phyloP scores from a whole-genome alignment of 2,888 invertebrate species.

The Tenthredo mesomela region DNA sequence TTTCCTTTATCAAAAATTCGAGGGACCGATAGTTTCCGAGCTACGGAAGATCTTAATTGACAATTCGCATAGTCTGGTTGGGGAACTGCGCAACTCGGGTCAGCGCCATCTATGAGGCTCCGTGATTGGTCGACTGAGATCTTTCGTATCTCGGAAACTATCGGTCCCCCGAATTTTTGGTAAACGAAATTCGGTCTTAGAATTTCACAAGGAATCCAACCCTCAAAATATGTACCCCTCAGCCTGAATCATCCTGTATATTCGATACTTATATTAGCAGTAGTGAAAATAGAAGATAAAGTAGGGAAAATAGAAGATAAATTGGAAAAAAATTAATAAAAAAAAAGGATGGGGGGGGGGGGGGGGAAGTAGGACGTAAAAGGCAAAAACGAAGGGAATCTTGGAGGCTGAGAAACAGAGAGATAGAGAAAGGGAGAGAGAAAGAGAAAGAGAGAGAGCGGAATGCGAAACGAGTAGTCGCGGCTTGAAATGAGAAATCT shows the following conservation, averaged over 20 bases:
- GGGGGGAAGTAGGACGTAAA: too few species aligned
- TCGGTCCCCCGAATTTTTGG: too few species aligned
- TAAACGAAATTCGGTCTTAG: too few species aligned
- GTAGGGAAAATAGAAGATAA: neutral
- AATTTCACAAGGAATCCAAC: neutral
- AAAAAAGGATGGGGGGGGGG: neutral
- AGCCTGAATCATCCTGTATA: neutral
- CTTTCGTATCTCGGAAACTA: too few species aligned
- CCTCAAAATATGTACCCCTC: too few species aligned
- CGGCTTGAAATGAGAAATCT: conserved; percentile 24
- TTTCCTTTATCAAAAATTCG: too few species aligned
- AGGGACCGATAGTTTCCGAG: too few species aligned
- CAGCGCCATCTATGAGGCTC: too few species aligned
- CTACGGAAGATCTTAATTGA: too few species aligned
- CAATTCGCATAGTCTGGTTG: too few species aligned
- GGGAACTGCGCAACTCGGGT: too few species aligned
- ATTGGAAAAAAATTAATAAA: neutral
- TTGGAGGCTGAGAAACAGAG: neutral
- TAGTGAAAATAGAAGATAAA: neutral
- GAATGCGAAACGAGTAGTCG: conserved; percentile 28
- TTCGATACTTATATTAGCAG: neutral
- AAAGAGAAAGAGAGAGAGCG: neutral
- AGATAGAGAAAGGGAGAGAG: neutral
- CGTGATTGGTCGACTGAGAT: too few species aligned
- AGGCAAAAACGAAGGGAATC: neutral